These are phyloP conservation scores for Scrobipalpa atriplicella DNA, from an alignment of 2,888 invertebrate genomes.

Conservation along the genomic window DNA sequence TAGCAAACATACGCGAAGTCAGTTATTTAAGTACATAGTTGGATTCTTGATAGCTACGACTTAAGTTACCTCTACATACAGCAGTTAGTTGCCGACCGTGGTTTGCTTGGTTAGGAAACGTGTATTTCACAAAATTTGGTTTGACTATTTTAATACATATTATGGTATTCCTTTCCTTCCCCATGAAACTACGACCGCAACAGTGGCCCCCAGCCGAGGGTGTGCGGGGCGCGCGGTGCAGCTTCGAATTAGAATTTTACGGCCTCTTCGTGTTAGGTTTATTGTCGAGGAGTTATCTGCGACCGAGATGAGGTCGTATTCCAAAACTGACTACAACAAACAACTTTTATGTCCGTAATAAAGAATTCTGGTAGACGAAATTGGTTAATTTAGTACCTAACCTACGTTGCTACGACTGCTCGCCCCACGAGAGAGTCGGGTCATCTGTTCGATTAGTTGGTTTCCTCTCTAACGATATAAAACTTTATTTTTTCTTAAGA, in stretches of 20 bases:
- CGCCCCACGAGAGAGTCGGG: conserved; percentile 5
- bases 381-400: conserved; percentile 36
- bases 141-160: no score
- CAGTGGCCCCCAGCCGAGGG: background rate
- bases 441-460: conserved; percentile 17
- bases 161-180: background rate
- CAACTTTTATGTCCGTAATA: conserved; percentile 74
- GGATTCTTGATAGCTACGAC: no score
- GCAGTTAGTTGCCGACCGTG: no score
- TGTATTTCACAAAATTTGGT: no score
- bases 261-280: conserved; percentile 81
- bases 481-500: conserved; percentile 11
- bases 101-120: no score
- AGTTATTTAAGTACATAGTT: no score
- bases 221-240: conserved; percentile 46
- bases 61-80: no score
- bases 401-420: conserved; percentile 5
- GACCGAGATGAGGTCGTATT: conserved; percentile 78
- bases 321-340: conserved; percentile 76
- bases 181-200: conserved; percentile 18
- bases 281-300: conserved; percentile 75
- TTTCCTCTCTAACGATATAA: background rate
- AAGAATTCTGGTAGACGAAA: conserved; percentile 57
- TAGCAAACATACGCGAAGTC: conserved; percentile 35
- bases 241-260: conserved; percentile 79